A percentile compares a stretch with the other conserved stretches of the same genome.
Evolutionary conservation across 2,113 vertebrate genomes (phyloP).

Genomic region (Narcine bancroftii): DNA sequence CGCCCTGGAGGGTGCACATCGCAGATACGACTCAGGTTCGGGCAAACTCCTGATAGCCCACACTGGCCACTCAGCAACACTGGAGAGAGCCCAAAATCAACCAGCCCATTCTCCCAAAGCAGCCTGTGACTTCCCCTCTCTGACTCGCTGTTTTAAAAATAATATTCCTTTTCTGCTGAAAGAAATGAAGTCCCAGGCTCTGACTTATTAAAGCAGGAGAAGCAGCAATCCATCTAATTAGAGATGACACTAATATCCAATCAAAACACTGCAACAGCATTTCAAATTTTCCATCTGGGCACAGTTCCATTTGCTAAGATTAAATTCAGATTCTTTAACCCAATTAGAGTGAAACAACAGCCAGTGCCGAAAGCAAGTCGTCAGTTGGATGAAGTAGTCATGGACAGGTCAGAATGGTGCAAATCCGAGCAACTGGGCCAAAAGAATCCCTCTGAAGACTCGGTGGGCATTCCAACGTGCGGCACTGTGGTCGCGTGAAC

Average conservation of each 20-base stretch:
- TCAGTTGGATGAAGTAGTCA: background rate
- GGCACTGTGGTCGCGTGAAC: no score
- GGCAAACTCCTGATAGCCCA: no score
- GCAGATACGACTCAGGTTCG: no score
- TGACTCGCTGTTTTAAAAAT: background rate
- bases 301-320: slow-evolving; percentile 2
- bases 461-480: no score
- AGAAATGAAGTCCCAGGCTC: background rate
- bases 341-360: background rate
- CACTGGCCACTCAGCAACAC: background rate
- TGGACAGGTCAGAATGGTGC: background rate
- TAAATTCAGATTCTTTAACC: background rate
- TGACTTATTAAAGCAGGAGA: background rate
- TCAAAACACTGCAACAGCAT: background rate
- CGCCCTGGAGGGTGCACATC: no score
- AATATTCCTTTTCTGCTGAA: background rate
- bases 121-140: background rate
- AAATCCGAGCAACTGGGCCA: background rate
- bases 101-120: background rate
- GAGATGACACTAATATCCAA: background rate
- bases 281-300: background rate
- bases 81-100: no score
- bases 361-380: background rate
- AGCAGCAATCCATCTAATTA: background rate
- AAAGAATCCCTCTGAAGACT: no score